phyloP scores from a whole-genome alignment of 2,888 invertebrate genomes.

The Drosophila meridionalis region DNA sequence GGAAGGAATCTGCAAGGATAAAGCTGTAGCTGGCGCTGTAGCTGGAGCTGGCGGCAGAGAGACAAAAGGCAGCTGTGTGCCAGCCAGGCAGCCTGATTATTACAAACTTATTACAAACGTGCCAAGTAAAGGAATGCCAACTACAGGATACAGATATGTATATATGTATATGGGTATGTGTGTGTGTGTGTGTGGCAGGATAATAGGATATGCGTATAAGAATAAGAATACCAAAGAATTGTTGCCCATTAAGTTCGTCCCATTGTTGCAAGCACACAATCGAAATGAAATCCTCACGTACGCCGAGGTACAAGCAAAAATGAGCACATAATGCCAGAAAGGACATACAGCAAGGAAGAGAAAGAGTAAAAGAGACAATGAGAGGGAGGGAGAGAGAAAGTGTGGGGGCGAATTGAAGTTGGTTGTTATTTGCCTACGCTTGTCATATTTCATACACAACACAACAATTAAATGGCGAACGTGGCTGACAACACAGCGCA shows the following conservation, averaged over 20 bases:
- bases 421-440: conserved; percentile 58
- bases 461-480: conserved; percentile 68
- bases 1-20: conserved; percentile 46
- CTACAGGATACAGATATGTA: conserved; percentile 15
- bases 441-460: conserved; percentile 66
- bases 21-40: conserved; percentile 12
- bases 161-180: neutral
- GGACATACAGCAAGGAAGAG: conserved; percentile 16
- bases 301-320: conserved; percentile 56
- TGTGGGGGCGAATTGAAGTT: neutral
- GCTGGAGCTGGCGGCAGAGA: conserved; percentile 35
- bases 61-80: conserved; percentile 46
- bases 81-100: conserved; percentile 58
- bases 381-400: neutral
- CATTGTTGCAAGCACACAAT: conserved; percentile 59
- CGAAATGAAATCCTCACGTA: conserved; percentile 70
- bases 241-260: conserved; percentile 51
- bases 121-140: conserved; percentile 48
- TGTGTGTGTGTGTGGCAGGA: conserved; percentile 1
- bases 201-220: conserved; percentile 31
- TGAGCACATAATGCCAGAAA: conserved; percentile 54
- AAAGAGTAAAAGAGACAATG: conserved; percentile 2
- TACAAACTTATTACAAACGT: conserved; percentile 66
- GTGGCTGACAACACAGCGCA: conserved; percentile 27
- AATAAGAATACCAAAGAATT: conserved; percentile 45